Percentiles rank a stretch among this genome's conserved stretches.
Evolutionary conservation across 2,113 vertebrate genomes (phyloP).

Genomic region (Podarcis muralis): DNA sequence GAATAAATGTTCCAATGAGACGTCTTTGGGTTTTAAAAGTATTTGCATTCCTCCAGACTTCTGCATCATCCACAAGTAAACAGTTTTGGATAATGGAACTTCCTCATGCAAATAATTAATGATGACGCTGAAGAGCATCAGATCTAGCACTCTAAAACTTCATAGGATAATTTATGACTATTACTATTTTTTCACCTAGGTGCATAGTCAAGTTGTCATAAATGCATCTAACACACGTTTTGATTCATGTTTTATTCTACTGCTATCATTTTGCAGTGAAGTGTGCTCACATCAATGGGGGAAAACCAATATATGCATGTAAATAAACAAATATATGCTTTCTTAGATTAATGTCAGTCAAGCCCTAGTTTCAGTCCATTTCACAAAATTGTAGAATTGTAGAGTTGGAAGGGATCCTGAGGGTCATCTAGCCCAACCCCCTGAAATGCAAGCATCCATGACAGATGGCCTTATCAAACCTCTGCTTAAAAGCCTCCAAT

Average conservation of each 20-base stretch:
- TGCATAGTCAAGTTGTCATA: not conserved
- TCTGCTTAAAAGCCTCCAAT: too few species aligned
- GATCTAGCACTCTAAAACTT: not conserved
- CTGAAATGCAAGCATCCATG: too few species aligned
- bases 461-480: too few species aligned
- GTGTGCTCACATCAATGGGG: not conserved
- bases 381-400: too few species aligned
- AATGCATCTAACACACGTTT: not conserved
- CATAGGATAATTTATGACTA: not conserved
- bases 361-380: too few species aligned
- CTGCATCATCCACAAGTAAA: not conserved
- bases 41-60: not conserved
- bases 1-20: not conserved
- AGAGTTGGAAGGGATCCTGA: too few species aligned
- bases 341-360: not conserved
- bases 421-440: too few species aligned
- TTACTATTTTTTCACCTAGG: not conserved
- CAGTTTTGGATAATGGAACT: slow-evolving; percentile 1
- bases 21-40: not conserved
- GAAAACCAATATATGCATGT: not conserved
- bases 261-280: not conserved
- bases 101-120: not conserved
- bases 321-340: not conserved
- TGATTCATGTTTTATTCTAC: not conserved
- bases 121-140: not conserved